A percentile compares a stretch with the other conserved stretches of the same genome.
Evolutionary conservation across 2,797 vertebrate genomes (phyloP).

Genomic region (Oceanodroma leucorhoa): DNA sequence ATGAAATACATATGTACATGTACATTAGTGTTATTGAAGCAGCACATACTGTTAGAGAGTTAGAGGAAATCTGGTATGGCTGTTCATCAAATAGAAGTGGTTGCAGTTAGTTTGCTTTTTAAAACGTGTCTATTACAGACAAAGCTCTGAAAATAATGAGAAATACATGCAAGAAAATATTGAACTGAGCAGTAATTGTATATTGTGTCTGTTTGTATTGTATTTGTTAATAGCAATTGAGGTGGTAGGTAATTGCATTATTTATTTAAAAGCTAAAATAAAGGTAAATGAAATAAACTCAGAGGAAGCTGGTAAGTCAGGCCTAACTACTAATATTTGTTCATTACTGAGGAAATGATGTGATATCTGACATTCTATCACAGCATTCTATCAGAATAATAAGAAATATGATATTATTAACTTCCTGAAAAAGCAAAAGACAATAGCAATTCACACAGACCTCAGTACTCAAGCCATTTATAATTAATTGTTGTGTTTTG

Average conservation of each 20-base stretch:
- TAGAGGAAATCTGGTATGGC: background rate
- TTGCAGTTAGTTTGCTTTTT: background rate
- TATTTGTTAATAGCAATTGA: background rate
- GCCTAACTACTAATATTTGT: background rate
- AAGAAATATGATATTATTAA: background rate
- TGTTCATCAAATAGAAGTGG: background rate
- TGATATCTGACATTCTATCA: background rate
- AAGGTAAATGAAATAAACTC: background rate
- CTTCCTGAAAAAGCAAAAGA: background rate
- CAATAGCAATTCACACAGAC: background rate
- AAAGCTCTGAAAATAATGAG: background rate
- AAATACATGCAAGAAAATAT: background rate
- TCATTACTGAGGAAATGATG: background rate
- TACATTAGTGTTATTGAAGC: background rate
- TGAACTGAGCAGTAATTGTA: background rate
- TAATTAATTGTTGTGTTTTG: background rate
- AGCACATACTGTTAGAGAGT: background rate
- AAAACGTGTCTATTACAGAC: background rate
- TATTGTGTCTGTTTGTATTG: background rate
- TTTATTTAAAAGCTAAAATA: background rate
- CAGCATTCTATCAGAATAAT: background rate
- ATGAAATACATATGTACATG: background rate
- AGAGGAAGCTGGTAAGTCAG: background rate
- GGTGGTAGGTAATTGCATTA: background rate
- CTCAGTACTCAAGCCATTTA: background rate